Evolutionary conservation across 2,797 vertebrate species (phyloP), one percentile per base, ranked within the genome.

Genomic region (Echeneis naucrates): DNA sequence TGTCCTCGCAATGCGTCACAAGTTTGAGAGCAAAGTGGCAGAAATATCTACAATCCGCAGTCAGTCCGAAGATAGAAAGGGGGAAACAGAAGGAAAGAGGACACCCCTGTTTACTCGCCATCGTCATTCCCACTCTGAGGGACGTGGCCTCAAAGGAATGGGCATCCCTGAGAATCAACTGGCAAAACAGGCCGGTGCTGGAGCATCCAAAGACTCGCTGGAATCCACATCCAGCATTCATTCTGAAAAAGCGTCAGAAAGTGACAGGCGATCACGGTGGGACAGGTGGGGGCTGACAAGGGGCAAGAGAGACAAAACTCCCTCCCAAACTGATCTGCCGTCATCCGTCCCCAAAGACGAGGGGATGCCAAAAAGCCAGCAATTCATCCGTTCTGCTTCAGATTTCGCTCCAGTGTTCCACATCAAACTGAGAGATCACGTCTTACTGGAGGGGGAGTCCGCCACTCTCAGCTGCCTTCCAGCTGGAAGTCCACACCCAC

Each of bases 361-460:
- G 17, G 90, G 83, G 14, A 38, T 69, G 1, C 38, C 89, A 0
- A 47, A 89, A 3, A 78, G 80, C 74, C 92, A 92, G 63, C 91
- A 91, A 7, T 95, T 94, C 0, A 64, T 88, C 0, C 94, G 92
- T 80, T 94, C 95, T 0, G 94, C 96, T 30, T 97, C 96, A 0
- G 96, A 99, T 82, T 99, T 98, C 14, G 95, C 96, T 32, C 97
- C 98, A 0, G 89, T 98, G 83, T 99, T 99, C 92, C 98, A 98
- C 89, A 97, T 99, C 91, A 98, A 98, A 77, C 92, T 99, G 80
- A 98, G 95, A 90, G 97, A 99, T 92, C 96, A 97, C 81, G 86
- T 98, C 91, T 87, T 98, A 78, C 82, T 98, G 77, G 97, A 99
- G 80, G 96, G 96, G 0, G 97, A 98, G 30, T 89, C 96, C 0